Conservation (phyloP, 1,140 invertebrate species). For the Battus philenor region DNA sequence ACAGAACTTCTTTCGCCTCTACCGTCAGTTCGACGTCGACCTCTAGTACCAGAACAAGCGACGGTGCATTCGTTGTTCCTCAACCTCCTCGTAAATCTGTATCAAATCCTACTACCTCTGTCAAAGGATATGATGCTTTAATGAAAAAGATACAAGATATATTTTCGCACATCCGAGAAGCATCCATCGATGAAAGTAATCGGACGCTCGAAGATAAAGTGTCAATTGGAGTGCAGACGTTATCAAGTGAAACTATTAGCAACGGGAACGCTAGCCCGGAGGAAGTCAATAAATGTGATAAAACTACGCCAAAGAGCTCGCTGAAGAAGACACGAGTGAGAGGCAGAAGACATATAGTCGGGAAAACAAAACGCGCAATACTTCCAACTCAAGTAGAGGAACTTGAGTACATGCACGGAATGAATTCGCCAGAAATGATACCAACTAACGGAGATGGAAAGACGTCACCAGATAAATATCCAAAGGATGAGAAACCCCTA, state of each 20-base stretch:
- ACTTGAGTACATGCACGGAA: slow-evolving; percentile 56
- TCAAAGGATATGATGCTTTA: slow-evolving; percentile 65
- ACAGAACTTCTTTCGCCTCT: slow-evolving; percentile 65
- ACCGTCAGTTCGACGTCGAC: slow-evolving; percentile 60
- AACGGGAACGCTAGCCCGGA: slow-evolving; percentile 65
- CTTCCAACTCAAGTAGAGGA: slow-evolving; percentile 65
- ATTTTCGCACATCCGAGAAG: slow-evolving; percentile 56
- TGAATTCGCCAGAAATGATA: slow-evolving; percentile 74
- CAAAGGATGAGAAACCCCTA: slow-evolving; percentile 57
- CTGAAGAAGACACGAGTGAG: slow-evolving; percentile 63
- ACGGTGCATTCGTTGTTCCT: slow-evolving; percentile 67
- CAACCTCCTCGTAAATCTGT: slow-evolving; percentile 64
- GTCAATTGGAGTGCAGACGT: slow-evolving; percentile 55
- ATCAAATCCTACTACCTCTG: slow-evolving; percentile 47
- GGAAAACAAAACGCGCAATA: slow-evolving; percentile 64
- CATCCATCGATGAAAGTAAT: slow-evolving; percentile 41
- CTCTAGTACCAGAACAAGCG: slow-evolving; percentile 65
- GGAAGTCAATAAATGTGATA: slow-evolving; percentile 64
- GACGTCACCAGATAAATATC: too few relatives aligned
- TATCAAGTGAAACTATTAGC: slow-evolving; percentile 43
- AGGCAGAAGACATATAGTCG: slow-evolving; percentile 53
- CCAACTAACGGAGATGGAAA: slow-evolving; percentile 59
- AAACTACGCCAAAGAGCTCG: slow-evolving; percentile 69
- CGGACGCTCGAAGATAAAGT: slow-evolving; percentile 56
- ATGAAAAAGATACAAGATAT: slow-evolving; percentile 68